phyloP scores from a whole-genome alignment of 2,888 invertebrate genomes.

The Cataglyphis altisquamis region DNA sequence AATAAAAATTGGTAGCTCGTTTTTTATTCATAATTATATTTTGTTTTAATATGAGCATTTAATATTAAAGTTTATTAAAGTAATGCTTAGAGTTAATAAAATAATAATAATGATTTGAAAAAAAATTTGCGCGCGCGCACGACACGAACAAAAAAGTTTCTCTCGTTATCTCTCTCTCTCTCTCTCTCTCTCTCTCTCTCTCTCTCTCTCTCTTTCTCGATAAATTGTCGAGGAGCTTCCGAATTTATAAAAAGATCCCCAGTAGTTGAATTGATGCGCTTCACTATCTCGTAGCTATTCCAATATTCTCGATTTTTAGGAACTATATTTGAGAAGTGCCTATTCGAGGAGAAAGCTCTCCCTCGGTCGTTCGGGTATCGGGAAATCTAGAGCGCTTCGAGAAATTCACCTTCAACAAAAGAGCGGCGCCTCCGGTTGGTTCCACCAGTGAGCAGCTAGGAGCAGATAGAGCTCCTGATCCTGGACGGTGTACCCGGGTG shows the following conservation, averaged over 20 bases:
- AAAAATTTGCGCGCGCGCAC: background rate
- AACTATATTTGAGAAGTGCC: conserved; percentile 6
- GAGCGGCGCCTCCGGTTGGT: conserved; percentile 80
- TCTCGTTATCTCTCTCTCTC: background rate
- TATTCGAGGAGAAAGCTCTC: background rate
- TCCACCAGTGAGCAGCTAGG: conserved; percentile 82
- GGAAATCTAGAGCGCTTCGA: background rate
- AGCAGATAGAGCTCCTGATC: conserved; percentile 80
- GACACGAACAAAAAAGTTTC: background rate
- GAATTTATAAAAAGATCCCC: background rate
- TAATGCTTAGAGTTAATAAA: background rate
- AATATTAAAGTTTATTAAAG: background rate
- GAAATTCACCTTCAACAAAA: conserved; percentile 77
- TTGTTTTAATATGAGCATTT: background rate
- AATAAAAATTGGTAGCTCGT: background rate
- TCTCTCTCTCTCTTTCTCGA: too few species aligned
- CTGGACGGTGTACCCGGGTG: conserved; percentile 80
- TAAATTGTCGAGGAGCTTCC: background rate
- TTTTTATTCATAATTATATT: background rate
- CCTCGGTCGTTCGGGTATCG: background rate
- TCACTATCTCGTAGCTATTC: background rate
- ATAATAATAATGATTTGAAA: background rate
- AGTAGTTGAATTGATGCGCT: background rate
- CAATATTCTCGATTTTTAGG: background rate
- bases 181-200: background rate